phyloP scores from a whole-genome alignment of 2,797 vertebrate species.

The Pelochelys cantorii region DNA sequence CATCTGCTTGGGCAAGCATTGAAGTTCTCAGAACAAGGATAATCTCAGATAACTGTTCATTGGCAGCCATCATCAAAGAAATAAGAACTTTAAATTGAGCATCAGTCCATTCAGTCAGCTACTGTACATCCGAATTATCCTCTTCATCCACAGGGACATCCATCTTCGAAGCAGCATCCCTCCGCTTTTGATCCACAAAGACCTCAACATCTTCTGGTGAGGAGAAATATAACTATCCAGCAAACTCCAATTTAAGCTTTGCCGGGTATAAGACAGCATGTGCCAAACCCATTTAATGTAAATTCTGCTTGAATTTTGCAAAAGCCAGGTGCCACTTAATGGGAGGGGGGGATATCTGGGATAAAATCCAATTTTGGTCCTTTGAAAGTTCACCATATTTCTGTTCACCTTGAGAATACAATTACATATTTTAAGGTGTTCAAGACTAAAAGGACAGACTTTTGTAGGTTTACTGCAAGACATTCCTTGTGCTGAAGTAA shows the following conservation, averaged over 20 bases:
- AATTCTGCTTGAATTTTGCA: slow-evolving; percentile 78
- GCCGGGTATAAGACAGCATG: slow-evolving; percentile 79
- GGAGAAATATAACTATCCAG: slow-evolving; percentile 82
- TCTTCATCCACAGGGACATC: slow-evolving; percentile 86
- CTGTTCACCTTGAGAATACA: slow-evolving; percentile 39
- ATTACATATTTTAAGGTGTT: slow-evolving; percentile 45
- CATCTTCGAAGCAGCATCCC: slow-evolving; percentile 82
- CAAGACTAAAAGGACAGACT: not conserved
- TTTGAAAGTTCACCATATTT: slow-evolving; percentile 58
- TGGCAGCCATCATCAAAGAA: slow-evolving; percentile 76
- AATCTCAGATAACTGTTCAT: slow-evolving; percentile 68
- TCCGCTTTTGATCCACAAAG: slow-evolving; percentile 85
- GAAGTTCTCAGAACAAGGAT: slow-evolving; percentile 75
- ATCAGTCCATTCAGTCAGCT: slow-evolving; percentile 83
- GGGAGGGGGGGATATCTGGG: slow-evolving; percentile 76
- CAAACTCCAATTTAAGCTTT: slow-evolving; percentile 81
- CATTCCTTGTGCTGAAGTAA: slow-evolving; percentile 53
- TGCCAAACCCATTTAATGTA: slow-evolving; percentile 76
- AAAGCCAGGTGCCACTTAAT: slow-evolving; percentile 74
- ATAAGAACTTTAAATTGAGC: slow-evolving; percentile 78
- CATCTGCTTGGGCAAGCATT: slow-evolving; percentile 70
- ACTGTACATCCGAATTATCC: slow-evolving; percentile 84
- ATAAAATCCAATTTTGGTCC: slow-evolving; percentile 57
- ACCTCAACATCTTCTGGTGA: slow-evolving; percentile 85
- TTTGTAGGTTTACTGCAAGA: slow-evolving; percentile 57